Percentiles rank a stretch among this genome's conserved stretches.
phyloP scores from a whole-genome alignment of 2,113 vertebrate genomes.

The Progne subis region DNA sequence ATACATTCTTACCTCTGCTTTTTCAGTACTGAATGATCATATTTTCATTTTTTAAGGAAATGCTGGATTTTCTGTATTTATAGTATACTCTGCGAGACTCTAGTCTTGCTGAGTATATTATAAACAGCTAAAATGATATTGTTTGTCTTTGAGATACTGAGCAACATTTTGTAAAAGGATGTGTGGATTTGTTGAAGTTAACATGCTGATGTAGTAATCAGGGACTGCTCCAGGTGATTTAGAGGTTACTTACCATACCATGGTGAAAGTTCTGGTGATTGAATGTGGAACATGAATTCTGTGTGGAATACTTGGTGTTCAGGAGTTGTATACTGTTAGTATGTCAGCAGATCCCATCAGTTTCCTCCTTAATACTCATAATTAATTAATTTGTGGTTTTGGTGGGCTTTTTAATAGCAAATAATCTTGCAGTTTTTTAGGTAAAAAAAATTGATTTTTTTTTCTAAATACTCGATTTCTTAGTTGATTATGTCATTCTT shows the following conservation, averaged over 20 bases:
- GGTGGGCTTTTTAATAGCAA: neutral
- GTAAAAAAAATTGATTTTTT: neutral
- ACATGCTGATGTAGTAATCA: neutral
- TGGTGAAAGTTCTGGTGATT: neutral
- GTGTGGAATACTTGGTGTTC: neutral
- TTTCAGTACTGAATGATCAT: neutral
- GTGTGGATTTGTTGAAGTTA: neutral
- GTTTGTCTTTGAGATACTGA: neutral
- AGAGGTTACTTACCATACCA: accelerated
- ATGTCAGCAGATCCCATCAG: neutral
- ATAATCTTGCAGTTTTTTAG: neutral
- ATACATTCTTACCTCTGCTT: neutral
- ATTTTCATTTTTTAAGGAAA: neutral
- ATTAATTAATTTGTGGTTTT: neutral
- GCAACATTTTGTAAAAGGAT: neutral
- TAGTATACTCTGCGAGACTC: neutral
- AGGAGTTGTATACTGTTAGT: neutral
- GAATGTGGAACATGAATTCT: neutral
- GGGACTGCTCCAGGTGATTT: neutral
- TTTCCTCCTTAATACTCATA: neutral
- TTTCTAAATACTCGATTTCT: neutral
- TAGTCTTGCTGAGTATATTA: neutral
- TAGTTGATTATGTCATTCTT: neutral
- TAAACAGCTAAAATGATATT: neutral
- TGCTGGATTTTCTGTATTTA: neutral